Base-by-base conservation (phyloP, 1,140 invertebrate genomes). In the Oreohelix idahoensis region DNA sequence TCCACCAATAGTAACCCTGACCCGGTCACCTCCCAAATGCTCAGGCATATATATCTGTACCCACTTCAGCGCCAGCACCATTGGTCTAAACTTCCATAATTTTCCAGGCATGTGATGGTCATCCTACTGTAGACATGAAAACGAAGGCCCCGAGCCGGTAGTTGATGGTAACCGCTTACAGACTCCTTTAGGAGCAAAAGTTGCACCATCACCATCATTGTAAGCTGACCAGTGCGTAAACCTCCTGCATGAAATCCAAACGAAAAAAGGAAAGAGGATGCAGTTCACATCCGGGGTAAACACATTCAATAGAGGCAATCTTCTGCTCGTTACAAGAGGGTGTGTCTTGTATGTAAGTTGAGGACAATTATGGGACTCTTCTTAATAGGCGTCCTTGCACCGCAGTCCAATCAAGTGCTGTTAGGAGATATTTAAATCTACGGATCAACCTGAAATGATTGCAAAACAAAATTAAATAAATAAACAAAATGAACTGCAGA, bases 131-230 rank as follows among this genome's bases (percentile, higher is more conserved):
- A 38, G 82, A 83, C 26, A 83, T 32, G 36, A 83, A 83, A 17
- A 74, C 82, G 11, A 83, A 76, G 11, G 76, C 13, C 17, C 36
- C 82, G 26, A 83, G 75, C 10, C 82, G 71, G 63, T 84, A 77
- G 35, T 84, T 73, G n/a, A 77, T 51, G 58, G 66, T 45, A 5
- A 78, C 82, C 17, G 53, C 45, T 13, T n/a, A n/a, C 78, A 58
- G 26, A 83, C 42, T 29, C 45, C 39, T 26, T 35, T 49, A 13
- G 39, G 76, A 26, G 76, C 45, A 32, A 78, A 5, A 1, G 32
- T 32, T 10, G 49, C 32, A 8, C 49, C 49, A 38, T 58, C 29
- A 13, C 73, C 73, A 17, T 98, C 95, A 32, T 29, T 45, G 96
- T 49, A 97, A 13, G 39, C 97, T 8, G 74, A 42, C 74, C 74